These are phyloP conservation scores for Trissolcus japonicus DNA, from an alignment of 2,888 invertebrate genomes.

Conservation along the genomic window DNA sequence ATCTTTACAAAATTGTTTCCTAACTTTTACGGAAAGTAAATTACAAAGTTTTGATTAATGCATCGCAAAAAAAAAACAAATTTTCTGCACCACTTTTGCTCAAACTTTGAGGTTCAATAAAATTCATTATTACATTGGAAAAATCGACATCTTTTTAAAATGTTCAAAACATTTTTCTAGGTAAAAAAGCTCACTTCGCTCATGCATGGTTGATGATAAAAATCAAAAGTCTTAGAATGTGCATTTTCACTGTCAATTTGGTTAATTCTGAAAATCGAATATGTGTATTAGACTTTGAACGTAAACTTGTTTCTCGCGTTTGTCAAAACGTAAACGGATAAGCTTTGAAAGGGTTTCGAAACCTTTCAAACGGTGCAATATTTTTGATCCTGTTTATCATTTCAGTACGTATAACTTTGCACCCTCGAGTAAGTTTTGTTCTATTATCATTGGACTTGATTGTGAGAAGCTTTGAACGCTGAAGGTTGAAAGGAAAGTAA, in stretches of 20 bases:
- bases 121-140: no score
- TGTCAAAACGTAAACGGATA: slow-evolving; percentile 32
- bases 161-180: no score
- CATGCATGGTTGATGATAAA: no score
- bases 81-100: no score
- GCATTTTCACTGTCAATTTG: background rate
- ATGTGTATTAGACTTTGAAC: background rate
- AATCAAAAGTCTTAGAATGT: background rate
- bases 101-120: no score
- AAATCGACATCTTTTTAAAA: no score
- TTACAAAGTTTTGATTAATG: no score
- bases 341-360: slow-evolving; percentile 30
- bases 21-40: no score
- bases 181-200: no score
- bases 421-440: background rate
- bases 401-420: slow-evolving; percentile 20
- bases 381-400: slow-evolving; percentile 33
- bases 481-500: slow-evolving; percentile 6
- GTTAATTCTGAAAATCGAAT: background rate
- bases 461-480: slow-evolving; percentile 3
- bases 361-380: slow-evolving; percentile 24
- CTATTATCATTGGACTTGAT: slow-evolving; percentile 8
- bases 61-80: no score
- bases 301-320: slow-evolving; percentile 4
- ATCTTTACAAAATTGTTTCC: background rate